These are phyloP conservation scores for Scaptomyza flava DNA, from an alignment of 2,888 invertebrate genomes.

Conservation along the genomic window DNA sequence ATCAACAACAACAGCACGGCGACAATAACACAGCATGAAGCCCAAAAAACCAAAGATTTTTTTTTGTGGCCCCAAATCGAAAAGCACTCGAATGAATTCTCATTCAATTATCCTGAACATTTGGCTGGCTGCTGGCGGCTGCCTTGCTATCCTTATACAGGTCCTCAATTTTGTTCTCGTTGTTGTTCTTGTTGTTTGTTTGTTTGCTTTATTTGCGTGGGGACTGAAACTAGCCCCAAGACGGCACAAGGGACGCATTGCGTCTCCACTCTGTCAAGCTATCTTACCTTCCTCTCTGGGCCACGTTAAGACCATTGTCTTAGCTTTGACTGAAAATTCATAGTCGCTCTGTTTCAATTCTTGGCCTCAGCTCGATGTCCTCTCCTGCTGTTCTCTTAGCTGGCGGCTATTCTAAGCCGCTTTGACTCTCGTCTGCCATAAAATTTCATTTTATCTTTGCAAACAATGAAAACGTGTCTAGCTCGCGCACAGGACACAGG, in stretches of 20 bases:
- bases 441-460: constrained; percentile 75
- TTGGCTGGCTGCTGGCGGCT: constrained; percentile 37
- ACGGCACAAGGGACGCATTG: constrained; percentile 43
- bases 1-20: constrained; percentile 5
- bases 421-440: constrained; percentile 55
- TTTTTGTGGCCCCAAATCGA: constrained; percentile 68
- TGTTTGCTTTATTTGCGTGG: constrained; percentile 67
- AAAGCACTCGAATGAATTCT: constrained; percentile 79
- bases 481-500: constrained; percentile 36
- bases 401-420: constrained; percentile 30
- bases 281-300: constrained; percentile 4
- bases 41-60: constrained; percentile 4
- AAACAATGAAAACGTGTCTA: constrained; percentile 76
- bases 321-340: constrained; percentile 71
- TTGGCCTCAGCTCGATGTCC: constrained; percentile 53
- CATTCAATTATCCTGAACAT: constrained; percentile 78
- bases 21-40: constrained; percentile 10
- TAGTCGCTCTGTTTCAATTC: constrained; percentile 77
- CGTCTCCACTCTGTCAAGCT: constrained; percentile 2
- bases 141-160: constrained; percentile 14
- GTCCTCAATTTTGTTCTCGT: constrained; percentile 2
- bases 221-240: constrained; percentile 74
- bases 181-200: constrained; percentile 49
- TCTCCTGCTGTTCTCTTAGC: constrained; percentile 27
- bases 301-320: constrained; percentile 69